A percentile compares a stretch with the other conserved stretches of the same genome.
These are phyloP conservation scores for Pachypeltis micranthus DNA, from an alignment of 1,140 invertebrate species.

Conservation along the genomic window DNA sequence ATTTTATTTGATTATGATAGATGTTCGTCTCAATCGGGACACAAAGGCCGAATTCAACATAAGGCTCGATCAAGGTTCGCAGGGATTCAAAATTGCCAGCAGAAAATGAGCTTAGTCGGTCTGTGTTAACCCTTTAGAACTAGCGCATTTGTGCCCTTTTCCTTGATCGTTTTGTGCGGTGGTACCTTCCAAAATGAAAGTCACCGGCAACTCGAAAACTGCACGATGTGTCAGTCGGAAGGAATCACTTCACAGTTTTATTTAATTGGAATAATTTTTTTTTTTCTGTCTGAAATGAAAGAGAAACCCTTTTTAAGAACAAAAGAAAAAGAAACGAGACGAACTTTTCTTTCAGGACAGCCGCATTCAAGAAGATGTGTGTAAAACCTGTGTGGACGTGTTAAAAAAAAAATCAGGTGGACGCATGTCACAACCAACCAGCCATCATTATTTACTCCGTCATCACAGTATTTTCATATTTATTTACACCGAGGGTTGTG, in stretches of 20 bases:
- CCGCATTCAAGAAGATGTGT: neutral
- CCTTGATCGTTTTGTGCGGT: neutral
- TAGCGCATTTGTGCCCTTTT: neutral
- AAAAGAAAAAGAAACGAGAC: slow-evolving; percentile 9
- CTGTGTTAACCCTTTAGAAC: neutral
- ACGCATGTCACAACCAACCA: neutral
- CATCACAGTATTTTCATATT: slow-evolving; percentile 4
- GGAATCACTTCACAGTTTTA: no score
- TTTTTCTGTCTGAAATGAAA: neutral
- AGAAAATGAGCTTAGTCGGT: slow-evolving; percentile 9
- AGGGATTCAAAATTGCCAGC: slow-evolving; percentile 10
- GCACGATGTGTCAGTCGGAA: no score
- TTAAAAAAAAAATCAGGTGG: slow-evolving; percentile 8
- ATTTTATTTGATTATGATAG: no score
- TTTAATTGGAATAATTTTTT: neutral
- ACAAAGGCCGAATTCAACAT: slow-evolving; percentile 10
- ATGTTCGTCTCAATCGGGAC: slow-evolving; percentile 9
- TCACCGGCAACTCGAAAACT: no score
- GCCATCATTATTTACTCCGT: neutral
- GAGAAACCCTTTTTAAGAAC: no score
- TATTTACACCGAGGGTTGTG: neutral
- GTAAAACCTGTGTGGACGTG: neutral
- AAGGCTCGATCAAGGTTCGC: slow-evolving; percentile 4
- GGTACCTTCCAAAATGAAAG: neutral
- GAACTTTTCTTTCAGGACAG: slow-evolving; percentile 12